Base-by-base conservation (phyloP, 2,888 invertebrate species). In the Orthosia cruda region DNA sequence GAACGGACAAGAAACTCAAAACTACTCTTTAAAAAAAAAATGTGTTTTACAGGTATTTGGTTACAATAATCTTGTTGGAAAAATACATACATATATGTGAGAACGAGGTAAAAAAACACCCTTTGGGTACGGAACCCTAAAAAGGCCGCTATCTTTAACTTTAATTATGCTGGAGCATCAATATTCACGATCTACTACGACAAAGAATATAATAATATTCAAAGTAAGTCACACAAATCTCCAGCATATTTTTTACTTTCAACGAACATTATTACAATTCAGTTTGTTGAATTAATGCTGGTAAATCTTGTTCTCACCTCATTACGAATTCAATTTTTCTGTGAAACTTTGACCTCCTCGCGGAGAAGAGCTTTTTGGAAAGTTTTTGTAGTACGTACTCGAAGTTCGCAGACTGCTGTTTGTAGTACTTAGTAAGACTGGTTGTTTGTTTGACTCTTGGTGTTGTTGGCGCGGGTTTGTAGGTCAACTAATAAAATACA, bases 241-340 rank as follows among this genome's bases (percentile, higher is more conserved):
- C 50, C 40, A 55, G 13, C 55, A 49, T 55, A 26, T 70, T 75
- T 50, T 75, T 32, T 45, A 49, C 49, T 40, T 49, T 18, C 45
- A 45, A 50, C 45, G n/a, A 13, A 20, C 70, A 50, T 61, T 75
- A 69, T 59, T 59, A 77, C 64, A 45, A 61, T 65, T 78, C 63
- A 59, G 71, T 78, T 50, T 18, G 50, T 72, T 61, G 64, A 77
- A 77, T 78, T 64, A 77, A 77, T 61, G 72, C 65, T 45, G 26
- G 54, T 79, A 79, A 79, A 65, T 79, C 77, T 79, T 72, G 50
- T 78, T 80, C 74, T 55, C 68, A 74, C 78, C 74, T 78, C 50
- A 55, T 78, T 80, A 78, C 45, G 80, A 54, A 81, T 80, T 65
- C 76, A 80, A 81, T 81, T 81, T 74, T 81, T 81, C 76, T 66